Percentiles rank a stretch among this genome's conserved stretches.
These are phyloP conservation scores for Turnix velox DNA, from an alignment of 2,113 vertebrate genomes.

Conservation along the genomic window DNA sequence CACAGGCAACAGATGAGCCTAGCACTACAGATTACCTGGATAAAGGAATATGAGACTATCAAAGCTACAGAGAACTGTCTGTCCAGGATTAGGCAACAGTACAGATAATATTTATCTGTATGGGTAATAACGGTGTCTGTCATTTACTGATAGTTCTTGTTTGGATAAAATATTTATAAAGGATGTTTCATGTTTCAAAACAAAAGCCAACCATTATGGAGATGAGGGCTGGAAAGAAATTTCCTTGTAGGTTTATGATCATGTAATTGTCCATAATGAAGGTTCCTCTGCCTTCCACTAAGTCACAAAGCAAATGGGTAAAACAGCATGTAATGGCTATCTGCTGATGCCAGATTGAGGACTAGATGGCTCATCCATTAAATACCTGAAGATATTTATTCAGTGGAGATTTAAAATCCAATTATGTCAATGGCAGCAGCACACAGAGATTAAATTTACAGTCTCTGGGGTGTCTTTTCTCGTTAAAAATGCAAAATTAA, in stretches of 20 bases:
- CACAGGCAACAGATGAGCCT: background rate
- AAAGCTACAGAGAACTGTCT: background rate
- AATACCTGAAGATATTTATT: background rate
- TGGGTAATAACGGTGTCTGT: background rate
- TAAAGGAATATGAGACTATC: background rate
- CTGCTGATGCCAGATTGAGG: background rate
- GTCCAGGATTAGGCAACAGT: background rate
- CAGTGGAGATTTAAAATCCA: background rate
- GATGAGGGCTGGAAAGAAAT: background rate
- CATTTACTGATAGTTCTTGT: background rate
- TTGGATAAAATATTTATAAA: slow-evolving; percentile 46
- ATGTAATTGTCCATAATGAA: slow-evolving; percentile 6
- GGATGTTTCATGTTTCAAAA: background rate
- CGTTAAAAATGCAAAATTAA: slow-evolving; percentile 8
- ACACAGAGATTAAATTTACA: background rate
- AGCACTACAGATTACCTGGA: background rate
- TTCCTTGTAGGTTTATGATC: background rate
- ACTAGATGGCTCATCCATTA: background rate
- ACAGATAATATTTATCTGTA: background rate
- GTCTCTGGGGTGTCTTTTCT: background rate
- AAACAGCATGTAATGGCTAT: background rate
- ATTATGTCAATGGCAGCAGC: background rate
- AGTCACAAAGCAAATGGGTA: background rate
- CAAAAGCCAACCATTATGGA: background rate
- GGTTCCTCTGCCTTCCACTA: slow-evolving; percentile 4